Evolutionary conservation across 2,113 vertebrate species (phyloP).

Genomic region (Callaeas wilsoni): DNA sequence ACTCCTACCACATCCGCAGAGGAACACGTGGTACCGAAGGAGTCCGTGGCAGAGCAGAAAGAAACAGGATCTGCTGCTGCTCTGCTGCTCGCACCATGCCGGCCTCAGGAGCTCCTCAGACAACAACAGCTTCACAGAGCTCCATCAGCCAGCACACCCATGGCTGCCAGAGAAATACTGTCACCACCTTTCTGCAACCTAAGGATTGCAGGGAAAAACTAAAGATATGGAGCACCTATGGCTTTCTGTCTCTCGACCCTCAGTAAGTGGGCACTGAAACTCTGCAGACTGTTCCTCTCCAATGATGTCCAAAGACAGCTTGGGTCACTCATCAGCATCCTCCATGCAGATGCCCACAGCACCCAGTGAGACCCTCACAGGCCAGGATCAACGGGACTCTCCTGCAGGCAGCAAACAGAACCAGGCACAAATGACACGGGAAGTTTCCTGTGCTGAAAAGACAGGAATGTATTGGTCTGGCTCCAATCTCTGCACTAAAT

Average conservation of each 20-base stretch:
- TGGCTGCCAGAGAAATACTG: not conserved
- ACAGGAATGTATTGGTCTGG: not conserved
- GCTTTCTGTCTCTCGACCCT: not conserved
- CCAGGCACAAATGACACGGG: fast-evolving
- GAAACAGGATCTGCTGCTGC: not conserved
- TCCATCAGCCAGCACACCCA: not conserved
- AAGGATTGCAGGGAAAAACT: not conserved
- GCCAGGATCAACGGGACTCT: not conserved
- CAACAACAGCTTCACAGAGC: fast-evolving
- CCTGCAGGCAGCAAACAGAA: not conserved
- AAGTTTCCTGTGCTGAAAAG: not conserved
- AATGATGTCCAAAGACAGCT: not conserved
- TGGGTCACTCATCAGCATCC: not conserved
- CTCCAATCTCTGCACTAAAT: not conserved
- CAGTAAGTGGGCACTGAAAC: not conserved
- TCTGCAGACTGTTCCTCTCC: not conserved
- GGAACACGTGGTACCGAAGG: not conserved
- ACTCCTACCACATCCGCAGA: conserved; percentile 2
- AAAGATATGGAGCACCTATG: fast-evolving
- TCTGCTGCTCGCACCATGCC: fast-evolving
- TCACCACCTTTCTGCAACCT: not conserved
- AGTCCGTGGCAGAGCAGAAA: fast-evolving
- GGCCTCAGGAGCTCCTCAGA: fast-evolving
- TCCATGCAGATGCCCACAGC: not conserved
- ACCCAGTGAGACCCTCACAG: not conserved